Evolutionary conservation across 2,113 vertebrate species (phyloP), one percentile per base, ranked within the genome.

Genomic region (Donacobius atricapilla): DNA sequence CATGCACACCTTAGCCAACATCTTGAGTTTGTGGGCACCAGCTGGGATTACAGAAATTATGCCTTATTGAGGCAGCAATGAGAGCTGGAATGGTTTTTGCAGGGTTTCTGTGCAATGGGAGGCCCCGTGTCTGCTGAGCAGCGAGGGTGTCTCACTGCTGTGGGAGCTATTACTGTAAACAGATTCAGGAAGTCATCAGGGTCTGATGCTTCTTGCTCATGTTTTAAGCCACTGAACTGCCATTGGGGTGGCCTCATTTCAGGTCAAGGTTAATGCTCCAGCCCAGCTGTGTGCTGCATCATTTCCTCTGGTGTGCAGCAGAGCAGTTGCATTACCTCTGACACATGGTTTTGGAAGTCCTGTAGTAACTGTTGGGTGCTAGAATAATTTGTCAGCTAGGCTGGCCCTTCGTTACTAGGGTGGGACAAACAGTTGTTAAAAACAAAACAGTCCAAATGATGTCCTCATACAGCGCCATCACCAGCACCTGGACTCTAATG

Each of bases 301-400:
- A 39, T 51, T 77, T 93, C 19, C 33, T 39, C n/a, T 40, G 5
- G 56, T 57, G 23, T 70, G 51, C 39, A 92, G 86, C 72, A 77
- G 17, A 57, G 63, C 81, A 37, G 25, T 54, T 75, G 31, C 65
- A 42, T 51, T 54, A 40, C 9, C 9, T 60, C 78, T 21, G 11
- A 28, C 20, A 44, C 0, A 1, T 0, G 2, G 28, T 31, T 84
- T 48, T 69, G 63, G n/a, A 83, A 89, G 31, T 28, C 35, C 70
- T 71, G 64, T 16, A 50, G 69, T 24, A 64, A 15, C 28, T 35
- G 2, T 28, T 0, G 0, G 15, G 33, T 69, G 7, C 42, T 39
- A 8, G 30, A 63, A 13, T 27, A 4, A 31, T 48, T 71, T 87
- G 22, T 65, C 61, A 78, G 33, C 10, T 44, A 65, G 37, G 25